Evolutionary conservation across 1,140 invertebrate genomes (phyloP).

Genomic region (Helicoverpa armigera): DNA sequence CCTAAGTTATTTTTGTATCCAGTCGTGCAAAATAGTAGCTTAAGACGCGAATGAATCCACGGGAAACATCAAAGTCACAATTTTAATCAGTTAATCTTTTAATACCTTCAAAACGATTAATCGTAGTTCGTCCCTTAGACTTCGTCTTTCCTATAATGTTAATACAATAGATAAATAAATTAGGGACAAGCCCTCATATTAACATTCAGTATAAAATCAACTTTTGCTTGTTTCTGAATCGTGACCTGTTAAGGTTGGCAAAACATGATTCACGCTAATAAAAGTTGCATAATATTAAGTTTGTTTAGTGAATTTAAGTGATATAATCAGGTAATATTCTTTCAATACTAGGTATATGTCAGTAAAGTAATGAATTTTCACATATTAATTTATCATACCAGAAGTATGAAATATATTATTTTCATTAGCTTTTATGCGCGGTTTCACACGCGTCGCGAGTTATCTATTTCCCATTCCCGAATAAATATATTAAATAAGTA

Average conservation of each 20-base stretch:
- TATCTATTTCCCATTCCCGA: too few species aligned
- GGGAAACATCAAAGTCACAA: too few species aligned
- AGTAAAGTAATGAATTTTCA: background rate
- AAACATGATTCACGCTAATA: slow-evolving; percentile 65
- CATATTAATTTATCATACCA: background rate
- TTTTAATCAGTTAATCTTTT: background rate
- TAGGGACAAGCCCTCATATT: slow-evolving; percentile 71
- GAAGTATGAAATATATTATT: too few species aligned
- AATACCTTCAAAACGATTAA: slow-evolving; percentile 1
- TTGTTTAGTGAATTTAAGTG: slow-evolving; percentile 49
- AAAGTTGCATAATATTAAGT: slow-evolving; percentile 68
- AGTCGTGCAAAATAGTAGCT: too few species aligned
- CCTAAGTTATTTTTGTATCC: too few species aligned
- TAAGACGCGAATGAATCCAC: too few species aligned
- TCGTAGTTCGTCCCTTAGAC: background rate
- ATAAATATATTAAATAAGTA: too few species aligned
- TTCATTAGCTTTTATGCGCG: too few species aligned
- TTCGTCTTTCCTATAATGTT: slow-evolving; percentile 35
- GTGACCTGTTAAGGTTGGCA: slow-evolving; percentile 73
- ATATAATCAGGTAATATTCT: background rate
- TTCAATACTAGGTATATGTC: background rate
- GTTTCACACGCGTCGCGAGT: too few species aligned
- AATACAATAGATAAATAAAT: slow-evolving; percentile 79
- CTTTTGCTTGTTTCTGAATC: slow-evolving; percentile 65
- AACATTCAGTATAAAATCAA: slow-evolving; percentile 71